Evolutionary conservation across 2,888 invertebrate genomes (phyloP).

Genomic region (Allolobophora icterica): DNA sequence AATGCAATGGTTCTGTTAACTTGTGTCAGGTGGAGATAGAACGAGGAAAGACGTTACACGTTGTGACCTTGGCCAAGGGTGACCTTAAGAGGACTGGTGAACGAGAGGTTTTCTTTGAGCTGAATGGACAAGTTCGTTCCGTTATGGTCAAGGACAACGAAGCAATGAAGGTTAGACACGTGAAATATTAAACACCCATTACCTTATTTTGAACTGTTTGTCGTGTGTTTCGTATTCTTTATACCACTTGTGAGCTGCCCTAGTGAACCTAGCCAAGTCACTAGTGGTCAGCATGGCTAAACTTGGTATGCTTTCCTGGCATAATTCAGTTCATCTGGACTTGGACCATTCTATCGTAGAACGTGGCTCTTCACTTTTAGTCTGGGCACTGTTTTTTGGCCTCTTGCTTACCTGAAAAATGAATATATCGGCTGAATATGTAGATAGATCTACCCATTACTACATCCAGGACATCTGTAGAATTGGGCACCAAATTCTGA

Average conservation of each 20-base stretch:
- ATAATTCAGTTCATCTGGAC: neutral
- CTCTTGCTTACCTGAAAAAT: neutral
- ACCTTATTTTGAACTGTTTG: neutral
- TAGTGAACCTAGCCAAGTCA: neutral
- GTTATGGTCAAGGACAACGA: conserved; percentile 91
- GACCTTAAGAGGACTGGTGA: conserved; percentile 85
- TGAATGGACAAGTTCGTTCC: conserved; percentile 94
- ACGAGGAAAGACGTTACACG: conserved; percentile 90
- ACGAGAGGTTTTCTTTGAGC: conserved; percentile 96
- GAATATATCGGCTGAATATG: neutral
- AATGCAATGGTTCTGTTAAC: neutral
- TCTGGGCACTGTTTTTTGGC: neutral
- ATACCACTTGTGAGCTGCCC: neutral
- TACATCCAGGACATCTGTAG: too few relatives aligned
- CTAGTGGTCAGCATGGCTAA: neutral
- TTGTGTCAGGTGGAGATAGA: conserved; percentile 83
- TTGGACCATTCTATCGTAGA: neutral
- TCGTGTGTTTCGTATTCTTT: neutral
- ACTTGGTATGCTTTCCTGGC: neutral
- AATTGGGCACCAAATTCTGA: too few relatives aligned
- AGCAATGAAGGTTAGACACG: conserved; percentile 68
- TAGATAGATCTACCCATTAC: neutral
- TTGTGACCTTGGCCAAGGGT: conserved; percentile 91
- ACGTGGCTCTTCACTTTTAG: neutral
- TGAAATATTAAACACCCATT: neutral